Evolutionary conservation across 1,140 invertebrate species (phyloP).

Genomic region (Magallana gigas): DNA sequence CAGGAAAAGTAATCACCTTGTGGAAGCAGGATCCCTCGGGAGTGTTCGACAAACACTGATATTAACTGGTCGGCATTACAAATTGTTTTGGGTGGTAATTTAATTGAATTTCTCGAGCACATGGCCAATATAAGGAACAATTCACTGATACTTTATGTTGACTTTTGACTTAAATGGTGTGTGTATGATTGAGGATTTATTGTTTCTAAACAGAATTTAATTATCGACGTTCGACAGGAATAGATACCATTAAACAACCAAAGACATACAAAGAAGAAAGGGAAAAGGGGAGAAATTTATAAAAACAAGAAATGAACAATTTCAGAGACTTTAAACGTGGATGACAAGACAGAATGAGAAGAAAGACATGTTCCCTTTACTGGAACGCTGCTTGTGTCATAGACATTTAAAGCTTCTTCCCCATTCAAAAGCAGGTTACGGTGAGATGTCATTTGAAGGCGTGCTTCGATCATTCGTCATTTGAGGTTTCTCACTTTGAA

Average conservation of each 20-base stretch:
- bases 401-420: too few species aligned
- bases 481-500: too few species aligned
- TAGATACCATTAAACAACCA: background rate
- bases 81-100: background rate
- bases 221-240: background rate
- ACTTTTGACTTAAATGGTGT: background rate
- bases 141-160: background rate
- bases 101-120: background rate
- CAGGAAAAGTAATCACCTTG: background rate
- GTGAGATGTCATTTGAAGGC: too few species aligned
- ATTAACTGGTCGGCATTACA: background rate
- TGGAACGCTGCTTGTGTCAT: too few species aligned
- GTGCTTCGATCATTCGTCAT: too few species aligned
- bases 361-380: too few species aligned
- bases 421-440: too few species aligned
- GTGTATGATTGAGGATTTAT: background rate
- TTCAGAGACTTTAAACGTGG: too few species aligned
- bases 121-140: background rate
- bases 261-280: background rate
- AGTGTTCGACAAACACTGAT: conserved; percentile 1
- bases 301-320: too few species aligned
- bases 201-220: background rate
- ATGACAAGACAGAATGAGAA: too few species aligned
- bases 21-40: background rate
- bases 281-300: too few species aligned